Evolutionary conservation across 2,888 invertebrate genomes (phyloP).

Genomic region (Neoascia interrupta): DNA sequence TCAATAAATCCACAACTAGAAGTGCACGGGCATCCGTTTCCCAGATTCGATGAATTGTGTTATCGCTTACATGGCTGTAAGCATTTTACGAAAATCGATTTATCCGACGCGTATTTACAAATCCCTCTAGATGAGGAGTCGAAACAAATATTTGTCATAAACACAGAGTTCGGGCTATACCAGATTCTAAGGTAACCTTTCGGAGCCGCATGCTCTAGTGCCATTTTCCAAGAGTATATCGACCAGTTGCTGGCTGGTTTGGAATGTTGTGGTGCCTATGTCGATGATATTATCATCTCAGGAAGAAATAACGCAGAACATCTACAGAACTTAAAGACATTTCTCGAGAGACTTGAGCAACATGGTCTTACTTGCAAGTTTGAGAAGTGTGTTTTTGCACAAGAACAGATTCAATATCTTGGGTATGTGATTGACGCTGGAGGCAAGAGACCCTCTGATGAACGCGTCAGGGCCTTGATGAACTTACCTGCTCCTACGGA

Average conservation of each 20-base stretch:
- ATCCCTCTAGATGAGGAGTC: slow-evolving; percentile 42
- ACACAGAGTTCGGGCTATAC: slow-evolving; percentile 53
- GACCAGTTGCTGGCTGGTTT: slow-evolving; percentile 25
- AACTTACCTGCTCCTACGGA: slow-evolving; percentile 19
- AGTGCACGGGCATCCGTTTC: no score
- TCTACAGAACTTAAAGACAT: slow-evolving; percentile 10
- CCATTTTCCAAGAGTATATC: slow-evolving; percentile 46
- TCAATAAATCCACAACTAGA: no score
- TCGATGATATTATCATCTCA: slow-evolving; percentile 54
- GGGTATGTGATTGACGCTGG: slow-evolving; percentile 12
- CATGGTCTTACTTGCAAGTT: slow-evolving; percentile 53
- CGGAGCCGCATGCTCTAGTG: slow-evolving; percentile 39
- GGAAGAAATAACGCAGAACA: slow-evolving; percentile 42
- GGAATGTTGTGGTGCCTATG: slow-evolving; percentile 33
- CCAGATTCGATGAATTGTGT: no score
- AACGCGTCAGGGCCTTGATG: slow-evolving; percentile 1
- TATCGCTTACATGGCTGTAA: no score
- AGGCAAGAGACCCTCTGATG: slow-evolving; percentile 5
- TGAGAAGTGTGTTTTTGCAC: slow-evolving; percentile 44
- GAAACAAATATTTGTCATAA: slow-evolving; percentile 51
- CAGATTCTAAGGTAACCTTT: slow-evolving; percentile 49
- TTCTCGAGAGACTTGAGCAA: slow-evolving; percentile 16
- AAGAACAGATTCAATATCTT: slow-evolving; percentile 22
- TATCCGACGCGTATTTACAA: slow-evolving; percentile 56
- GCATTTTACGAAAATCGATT: slow-evolving; percentile 56